phyloP scores from a whole-genome alignment of 2,888 invertebrate species.

The Nomada fabriciana region DNA sequence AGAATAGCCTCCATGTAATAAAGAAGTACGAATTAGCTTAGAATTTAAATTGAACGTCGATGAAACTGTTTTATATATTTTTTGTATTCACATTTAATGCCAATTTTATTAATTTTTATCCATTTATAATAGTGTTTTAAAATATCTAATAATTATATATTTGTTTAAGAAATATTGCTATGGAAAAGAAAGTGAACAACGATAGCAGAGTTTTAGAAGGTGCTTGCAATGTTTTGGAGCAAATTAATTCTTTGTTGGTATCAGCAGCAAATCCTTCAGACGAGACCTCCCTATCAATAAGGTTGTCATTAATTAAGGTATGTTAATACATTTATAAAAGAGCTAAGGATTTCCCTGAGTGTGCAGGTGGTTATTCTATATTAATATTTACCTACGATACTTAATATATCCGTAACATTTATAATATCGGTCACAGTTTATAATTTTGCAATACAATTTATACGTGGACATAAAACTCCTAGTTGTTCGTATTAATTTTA shows the following conservation, averaged over 20 bases:
- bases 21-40: conserved; percentile 35
- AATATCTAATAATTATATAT: not conserved
- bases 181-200: conserved; percentile 76
- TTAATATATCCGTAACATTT: not conserved
- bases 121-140: not conserved
- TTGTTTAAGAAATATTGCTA: conserved; percentile 72
- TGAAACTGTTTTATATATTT: not conserved
- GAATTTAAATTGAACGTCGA: not conserved
- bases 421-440: not conserved
- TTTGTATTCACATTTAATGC: not conserved
- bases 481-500: not conserved
- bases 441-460: not conserved
- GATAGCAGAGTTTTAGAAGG: conserved; percentile 76
- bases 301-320: conserved; percentile 88
- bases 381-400: not conserved
- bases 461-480: not conserved
- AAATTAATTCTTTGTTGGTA: conserved; percentile 86
- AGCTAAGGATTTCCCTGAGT: not conserved
- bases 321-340: conserved; percentile 51
- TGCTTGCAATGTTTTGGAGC: conserved; percentile 80
- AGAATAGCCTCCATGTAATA: conserved; percentile 73
- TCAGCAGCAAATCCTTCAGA: conserved; percentile 88
- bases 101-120: not conserved
- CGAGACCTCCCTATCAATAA: conserved; percentile 87
- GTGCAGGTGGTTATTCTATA: not conserved